Percentiles rank a stretch among this genome's conserved stretches.
These are phyloP conservation scores for Zonotrichia albicollis DNA, from an alignment of 2,797 vertebrate genomes.

Conservation along the genomic window DNA sequence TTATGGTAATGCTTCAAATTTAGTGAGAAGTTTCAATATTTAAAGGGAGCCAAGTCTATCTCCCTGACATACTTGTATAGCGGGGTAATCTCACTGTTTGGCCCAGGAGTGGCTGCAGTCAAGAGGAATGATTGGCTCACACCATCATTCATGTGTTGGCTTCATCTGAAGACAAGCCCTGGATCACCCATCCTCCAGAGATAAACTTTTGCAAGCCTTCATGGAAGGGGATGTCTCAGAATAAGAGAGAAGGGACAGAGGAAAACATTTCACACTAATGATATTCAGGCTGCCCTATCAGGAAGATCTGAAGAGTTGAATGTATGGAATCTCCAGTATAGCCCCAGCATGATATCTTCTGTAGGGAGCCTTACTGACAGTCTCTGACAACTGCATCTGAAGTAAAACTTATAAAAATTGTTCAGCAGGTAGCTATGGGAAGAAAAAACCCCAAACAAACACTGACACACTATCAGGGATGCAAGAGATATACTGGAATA, in stretches of 20 bases:
- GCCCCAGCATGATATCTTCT: rapidly evolving
- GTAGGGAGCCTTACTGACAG: not conserved
- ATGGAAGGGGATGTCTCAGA: not conserved
- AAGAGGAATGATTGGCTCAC: not conserved
- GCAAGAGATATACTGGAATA: not conserved
- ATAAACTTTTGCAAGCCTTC: not conserved
- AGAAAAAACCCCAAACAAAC: not conserved
- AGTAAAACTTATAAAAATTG: not conserved
- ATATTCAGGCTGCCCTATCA: not conserved
- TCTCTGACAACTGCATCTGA: not conserved
- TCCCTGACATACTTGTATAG: not conserved
- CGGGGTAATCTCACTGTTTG: not conserved
- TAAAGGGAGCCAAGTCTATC: not conserved
- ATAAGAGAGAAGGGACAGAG: not conserved
- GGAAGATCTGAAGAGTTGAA: not conserved
- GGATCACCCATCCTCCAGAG: not conserved
- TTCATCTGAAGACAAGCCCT: not conserved
- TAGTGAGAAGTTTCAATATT: not conserved
- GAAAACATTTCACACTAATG: not conserved
- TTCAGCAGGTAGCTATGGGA: not conserved
- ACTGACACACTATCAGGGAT: not conserved
- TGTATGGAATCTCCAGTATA: not conserved
- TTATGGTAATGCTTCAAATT: not conserved
- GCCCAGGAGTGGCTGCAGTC: not conserved
- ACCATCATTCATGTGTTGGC: not conserved